Percentiles rank a stretch among this genome's conserved stretches.
These are phyloP conservation scores for Apis cerana DNA, from an alignment of 1,140 invertebrate genomes.

Conservation along the genomic window DNA sequence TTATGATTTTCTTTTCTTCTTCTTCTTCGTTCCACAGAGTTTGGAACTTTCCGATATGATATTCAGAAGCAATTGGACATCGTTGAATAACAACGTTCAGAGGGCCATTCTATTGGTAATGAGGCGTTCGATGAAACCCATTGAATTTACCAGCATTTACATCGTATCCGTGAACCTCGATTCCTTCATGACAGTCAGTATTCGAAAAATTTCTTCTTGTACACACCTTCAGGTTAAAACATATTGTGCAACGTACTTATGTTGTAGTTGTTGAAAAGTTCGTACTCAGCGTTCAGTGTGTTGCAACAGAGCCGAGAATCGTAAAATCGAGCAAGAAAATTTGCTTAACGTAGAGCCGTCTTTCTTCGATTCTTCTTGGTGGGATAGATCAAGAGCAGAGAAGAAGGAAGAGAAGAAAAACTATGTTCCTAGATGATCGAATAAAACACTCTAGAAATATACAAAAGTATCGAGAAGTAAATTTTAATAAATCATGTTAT, in stretches of 20 bases:
- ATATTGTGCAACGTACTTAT: background rate
- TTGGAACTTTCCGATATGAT: conserved; percentile 19
- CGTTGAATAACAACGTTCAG: background rate
- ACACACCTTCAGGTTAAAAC: background rate
- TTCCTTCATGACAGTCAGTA: conserved; percentile 42
- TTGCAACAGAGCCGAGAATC: conserved; percentile 33
- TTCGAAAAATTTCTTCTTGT: too few species aligned
- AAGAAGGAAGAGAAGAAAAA: background rate
- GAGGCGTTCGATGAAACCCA: conserved; percentile 30
- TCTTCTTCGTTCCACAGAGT: conserved; percentile 17
- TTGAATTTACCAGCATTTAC: conserved; percentile 43
- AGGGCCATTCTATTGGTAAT: conserved; percentile 47
- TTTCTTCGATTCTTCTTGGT: background rate
- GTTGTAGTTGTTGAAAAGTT: conserved; percentile 56
- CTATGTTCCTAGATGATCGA: background rate
- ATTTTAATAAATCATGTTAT: background rate
- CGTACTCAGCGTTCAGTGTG: conserved; percentile 56
- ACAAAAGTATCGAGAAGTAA: background rate
- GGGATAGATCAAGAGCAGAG: background rate
- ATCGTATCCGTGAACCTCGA: conserved; percentile 47
- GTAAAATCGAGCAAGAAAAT: background rate
- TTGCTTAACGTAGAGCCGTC: background rate
- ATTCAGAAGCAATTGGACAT: conserved; percentile 38
- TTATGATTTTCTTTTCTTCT: background rate
- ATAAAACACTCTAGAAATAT: background rate